A percentile compares a stretch with the other conserved stretches of the same genome.
Conservation (phyloP, 2,888 invertebrate genomes). For the Cosmia trapezina region DNA sequence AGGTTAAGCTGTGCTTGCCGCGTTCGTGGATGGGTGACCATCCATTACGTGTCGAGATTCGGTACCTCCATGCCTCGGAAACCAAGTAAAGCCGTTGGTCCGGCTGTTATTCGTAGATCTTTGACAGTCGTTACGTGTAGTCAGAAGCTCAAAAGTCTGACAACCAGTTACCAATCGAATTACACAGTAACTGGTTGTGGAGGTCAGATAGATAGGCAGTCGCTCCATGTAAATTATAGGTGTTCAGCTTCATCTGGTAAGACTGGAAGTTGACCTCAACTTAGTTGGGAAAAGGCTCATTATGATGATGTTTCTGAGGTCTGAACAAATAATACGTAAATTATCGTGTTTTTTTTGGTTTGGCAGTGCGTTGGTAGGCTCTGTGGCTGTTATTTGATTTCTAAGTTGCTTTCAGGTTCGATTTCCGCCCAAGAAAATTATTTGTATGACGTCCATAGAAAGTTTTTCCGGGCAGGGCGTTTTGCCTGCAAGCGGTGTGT, state of each 20-base stretch:
- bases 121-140: neutral
- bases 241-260: neutral
- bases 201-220: neutral
- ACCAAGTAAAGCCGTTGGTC: neutral
- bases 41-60: neutral
- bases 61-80: neutral
- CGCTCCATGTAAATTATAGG: no score
- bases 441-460: neutral
- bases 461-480: neutral
- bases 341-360: neutral
- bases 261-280: neutral
- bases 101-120: neutral
- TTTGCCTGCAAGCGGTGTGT: neutral
- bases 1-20: neutral
- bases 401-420: neutral
- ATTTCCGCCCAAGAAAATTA: neutral
- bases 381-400: neutral
- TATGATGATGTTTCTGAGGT: neutral
- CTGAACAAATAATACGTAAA: neutral
- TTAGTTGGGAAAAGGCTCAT: neutral
- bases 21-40: neutral
- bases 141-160: neutral
- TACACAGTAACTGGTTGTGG: neutral
- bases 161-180: neutral
- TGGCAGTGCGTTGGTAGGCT: neutral